phyloP scores from a whole-genome alignment of 2,797 vertebrate species.

The Aeoliscus strigatus region DNA sequence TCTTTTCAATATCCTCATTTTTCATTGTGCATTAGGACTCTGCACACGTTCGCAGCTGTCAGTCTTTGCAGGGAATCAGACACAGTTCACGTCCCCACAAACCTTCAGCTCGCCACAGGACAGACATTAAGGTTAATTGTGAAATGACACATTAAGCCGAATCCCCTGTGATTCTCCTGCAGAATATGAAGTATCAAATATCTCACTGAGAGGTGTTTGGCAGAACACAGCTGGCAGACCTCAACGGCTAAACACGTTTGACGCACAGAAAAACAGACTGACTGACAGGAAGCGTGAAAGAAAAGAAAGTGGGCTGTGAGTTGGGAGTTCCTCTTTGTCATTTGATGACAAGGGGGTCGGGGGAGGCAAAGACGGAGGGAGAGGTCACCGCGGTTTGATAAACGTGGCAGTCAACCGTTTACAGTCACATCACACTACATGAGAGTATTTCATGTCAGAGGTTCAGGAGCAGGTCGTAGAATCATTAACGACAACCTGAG shows the following conservation, averaged over 20 bases:
- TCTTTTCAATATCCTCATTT: background rate
- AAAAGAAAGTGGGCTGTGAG: constrained; percentile 32
- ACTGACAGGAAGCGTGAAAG: constrained; percentile 45
- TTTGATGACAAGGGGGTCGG: constrained; percentile 9
- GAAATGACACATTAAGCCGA: constrained; percentile 37
- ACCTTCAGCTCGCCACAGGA: constrained; percentile 1
- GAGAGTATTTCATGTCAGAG: constrained; percentile 41
- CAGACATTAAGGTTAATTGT: constrained; percentile 22
- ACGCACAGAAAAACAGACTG: constrained; percentile 31
- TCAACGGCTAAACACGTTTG: constrained; percentile 39
- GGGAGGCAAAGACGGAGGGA: constrained; percentile 18
- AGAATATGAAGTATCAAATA: constrained; percentile 42
- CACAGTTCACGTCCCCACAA: constrained; percentile 6
- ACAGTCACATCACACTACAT: constrained; percentile 30
- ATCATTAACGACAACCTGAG: constrained; percentile 49
- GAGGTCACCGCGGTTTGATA: constrained; percentile 42
- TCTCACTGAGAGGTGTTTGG: constrained; percentile 49
- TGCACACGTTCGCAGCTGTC: background rate
- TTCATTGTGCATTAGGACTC: background rate
- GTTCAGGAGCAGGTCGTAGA: constrained; percentile 51
- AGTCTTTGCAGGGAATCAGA: constrained; percentile 6
- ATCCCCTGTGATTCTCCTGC: constrained; percentile 9
- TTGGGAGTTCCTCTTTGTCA: constrained; percentile 31
- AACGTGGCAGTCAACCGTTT: constrained; percentile 30
- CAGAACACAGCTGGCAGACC: constrained; percentile 34